Conservation (phyloP, 2,888 invertebrate species). For the Protula sp. region DNA sequence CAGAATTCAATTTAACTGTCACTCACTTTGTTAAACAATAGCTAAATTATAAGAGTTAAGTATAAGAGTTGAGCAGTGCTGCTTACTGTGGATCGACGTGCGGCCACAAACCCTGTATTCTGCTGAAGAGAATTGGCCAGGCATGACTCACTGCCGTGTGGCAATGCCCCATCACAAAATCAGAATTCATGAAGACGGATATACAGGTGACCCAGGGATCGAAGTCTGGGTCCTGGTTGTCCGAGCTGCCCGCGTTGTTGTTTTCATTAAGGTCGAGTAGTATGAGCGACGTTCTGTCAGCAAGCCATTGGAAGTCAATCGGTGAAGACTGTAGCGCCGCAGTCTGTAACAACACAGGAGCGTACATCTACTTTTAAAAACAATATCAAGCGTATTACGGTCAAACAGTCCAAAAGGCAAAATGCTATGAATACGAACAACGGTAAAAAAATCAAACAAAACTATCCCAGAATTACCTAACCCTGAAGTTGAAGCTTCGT, state of each 20-base stretch:
- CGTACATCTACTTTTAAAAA: no score
- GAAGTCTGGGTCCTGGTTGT: not conserved
- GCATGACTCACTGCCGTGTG: constrained; percentile 82
- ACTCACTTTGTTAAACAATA: no score
- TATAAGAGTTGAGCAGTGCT: no score
- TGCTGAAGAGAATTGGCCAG: constrained; percentile 84
- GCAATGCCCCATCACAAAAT: constrained; percentile 74
- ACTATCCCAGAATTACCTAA: no score
- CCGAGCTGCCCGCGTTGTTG: not conserved
- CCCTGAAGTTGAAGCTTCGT: no score
- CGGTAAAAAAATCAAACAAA: no score
- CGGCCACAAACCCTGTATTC: constrained; percentile 78
- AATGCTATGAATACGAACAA: no score
- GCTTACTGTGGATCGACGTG: constrained; percentile 61
- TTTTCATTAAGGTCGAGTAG: constrained; percentile 3
- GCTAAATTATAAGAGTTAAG: no score
- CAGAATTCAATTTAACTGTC: no score
- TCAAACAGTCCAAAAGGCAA: no score
- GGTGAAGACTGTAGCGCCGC: constrained; percentile 23
- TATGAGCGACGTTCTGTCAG: constrained; percentile 79
- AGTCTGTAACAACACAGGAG: constrained; percentile 5
- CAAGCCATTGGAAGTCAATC: constrained; percentile 82
- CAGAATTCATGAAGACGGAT: constrained; percentile 81
- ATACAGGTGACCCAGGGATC: constrained; percentile 61
- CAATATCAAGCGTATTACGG: no score